Conservation (phyloP, 2,888 invertebrate genomes). For the Eilema caniola region DNA sequence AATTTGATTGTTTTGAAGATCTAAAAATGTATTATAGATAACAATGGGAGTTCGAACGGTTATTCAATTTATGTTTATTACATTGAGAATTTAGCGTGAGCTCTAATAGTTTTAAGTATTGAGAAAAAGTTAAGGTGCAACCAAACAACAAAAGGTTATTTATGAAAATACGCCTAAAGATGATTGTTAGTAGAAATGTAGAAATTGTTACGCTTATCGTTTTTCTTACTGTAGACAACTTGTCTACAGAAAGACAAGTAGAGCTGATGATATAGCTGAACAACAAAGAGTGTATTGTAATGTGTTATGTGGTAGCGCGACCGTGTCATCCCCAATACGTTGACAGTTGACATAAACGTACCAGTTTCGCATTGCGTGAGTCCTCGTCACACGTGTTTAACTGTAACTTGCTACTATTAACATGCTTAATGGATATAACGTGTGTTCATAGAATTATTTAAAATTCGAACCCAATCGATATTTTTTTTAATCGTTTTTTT, state of each 20-base stretch:
- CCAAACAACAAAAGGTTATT: slow-evolving; percentile 33
- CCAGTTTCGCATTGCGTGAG: not conserved
- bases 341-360: slow-evolving; percentile 3
- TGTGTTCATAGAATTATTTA: not conserved
- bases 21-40: slow-evolving; percentile 15
- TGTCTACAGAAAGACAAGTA: slow-evolving; percentile 29
- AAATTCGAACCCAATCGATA: not conserved
- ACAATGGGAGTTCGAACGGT: slow-evolving; percentile 31
- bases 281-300: slow-evolving; percentile 28
- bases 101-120: not conserved
- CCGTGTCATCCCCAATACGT: not conserved
- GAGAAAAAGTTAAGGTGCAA: slow-evolving; percentile 17
- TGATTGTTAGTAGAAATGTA: not conserved
- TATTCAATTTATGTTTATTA: slow-evolving; percentile 21
- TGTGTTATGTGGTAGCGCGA: not conserved
- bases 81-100: slow-evolving; percentile 1
- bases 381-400: not conserved
- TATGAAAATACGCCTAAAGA: slow-evolving; percentile 4
- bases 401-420: slow-evolving; percentile 1
- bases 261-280: slow-evolving; percentile 19
- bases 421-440: not conserved
- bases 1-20: slow-evolving; percentile 29
- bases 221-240: slow-evolving; percentile 17
- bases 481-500: not conserved
- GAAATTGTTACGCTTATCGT: not conserved